Base-by-base conservation (phyloP, 2,113 vertebrate genomes). In the Micronycteris hirsuta region DNA sequence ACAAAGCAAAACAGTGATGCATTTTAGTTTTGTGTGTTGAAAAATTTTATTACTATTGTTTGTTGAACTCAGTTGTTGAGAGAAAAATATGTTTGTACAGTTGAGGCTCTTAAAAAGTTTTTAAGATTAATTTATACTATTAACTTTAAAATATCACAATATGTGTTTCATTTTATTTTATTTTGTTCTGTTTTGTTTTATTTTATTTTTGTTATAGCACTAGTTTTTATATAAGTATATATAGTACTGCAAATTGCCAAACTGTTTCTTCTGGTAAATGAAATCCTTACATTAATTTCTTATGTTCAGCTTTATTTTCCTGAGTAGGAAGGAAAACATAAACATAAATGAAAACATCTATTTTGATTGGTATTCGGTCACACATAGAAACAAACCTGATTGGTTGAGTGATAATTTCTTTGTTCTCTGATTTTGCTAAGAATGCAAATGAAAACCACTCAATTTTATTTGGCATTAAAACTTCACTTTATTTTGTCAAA, bases 381-480 rank as follows among this genome's bases (percentile, higher is more conserved):
- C 97, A 96, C 96, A 97, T 89, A 92, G 97, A 98, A 98, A 95
- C 98, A 97, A 97, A 97, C 97, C 98, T 98, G 98, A 98, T 98
- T 98, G 98, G 98, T 96, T 98, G 98, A 98, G 98, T 98, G 98
- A 96, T 98, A 98, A 98, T 98, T 98, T 98, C 98, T 98, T 99
- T 99, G 98, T 99, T 98, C 98, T 98, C 97, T 98, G 98, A 98
- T 98, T 98, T 98, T 98, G 94, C 97, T 97, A 98, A 98, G 98
- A 98, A 98, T 98, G 98, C 98, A 98, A 98, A 99, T 99, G 98
- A 98, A 98, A 99, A 97, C 97, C 98, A 98, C 97, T 98, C 98
- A 97, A 98, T 99, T 99, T 99, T 98, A 98, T 98, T 98, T 98
- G 98, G 97, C 97, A 97, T 98, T 98, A 98, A 98, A 98, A 98